These are phyloP conservation scores for Hylyphantes graminicola DNA, from an alignment of 1,140 invertebrate species.

Conservation along the genomic window DNA sequence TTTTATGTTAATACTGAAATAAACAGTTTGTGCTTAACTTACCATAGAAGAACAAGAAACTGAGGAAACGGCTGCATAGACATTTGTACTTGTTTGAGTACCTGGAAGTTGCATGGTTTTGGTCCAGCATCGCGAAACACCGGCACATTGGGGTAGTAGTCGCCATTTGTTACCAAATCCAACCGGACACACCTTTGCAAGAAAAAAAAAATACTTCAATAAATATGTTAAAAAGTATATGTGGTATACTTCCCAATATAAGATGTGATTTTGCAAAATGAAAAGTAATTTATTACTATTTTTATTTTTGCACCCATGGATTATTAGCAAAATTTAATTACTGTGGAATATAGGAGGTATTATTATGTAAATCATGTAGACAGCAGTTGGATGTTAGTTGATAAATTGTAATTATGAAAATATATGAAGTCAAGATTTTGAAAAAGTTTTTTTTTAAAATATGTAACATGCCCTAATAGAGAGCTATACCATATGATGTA, in stretches of 20 bases:
- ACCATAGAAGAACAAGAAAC: slow-evolving; percentile 37
- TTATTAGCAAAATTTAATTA: background rate
- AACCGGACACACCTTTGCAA: slow-evolving; percentile 28
- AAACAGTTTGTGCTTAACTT: background rate
- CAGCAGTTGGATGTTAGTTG: background rate
- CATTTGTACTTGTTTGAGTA: slow-evolving; percentile 12
- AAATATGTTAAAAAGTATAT: background rate
- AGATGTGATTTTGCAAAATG: background rate
- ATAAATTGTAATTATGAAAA: background rate
- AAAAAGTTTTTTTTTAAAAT: no score
- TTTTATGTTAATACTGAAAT: no score
- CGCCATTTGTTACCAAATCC: slow-evolving; percentile 36
- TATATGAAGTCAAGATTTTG: background rate
- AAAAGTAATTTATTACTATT: background rate
- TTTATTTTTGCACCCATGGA: background rate
- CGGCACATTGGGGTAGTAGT: background rate
- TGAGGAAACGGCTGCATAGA: slow-evolving; percentile 26
- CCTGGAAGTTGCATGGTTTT: slow-evolving; percentile 28
- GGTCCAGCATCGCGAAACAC: slow-evolving; percentile 8
- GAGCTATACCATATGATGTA: background rate
- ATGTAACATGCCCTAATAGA: background rate
- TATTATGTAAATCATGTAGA: no score
- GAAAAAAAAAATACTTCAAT: background rate
- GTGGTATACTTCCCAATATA: background rate
- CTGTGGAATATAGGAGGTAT: background rate